A percentile compares a stretch with the other conserved stretches of the same genome.
These are phyloP conservation scores for Nothocercus julius DNA, from an alignment of 2,113 vertebrate genomes.

Conservation along the genomic window DNA sequence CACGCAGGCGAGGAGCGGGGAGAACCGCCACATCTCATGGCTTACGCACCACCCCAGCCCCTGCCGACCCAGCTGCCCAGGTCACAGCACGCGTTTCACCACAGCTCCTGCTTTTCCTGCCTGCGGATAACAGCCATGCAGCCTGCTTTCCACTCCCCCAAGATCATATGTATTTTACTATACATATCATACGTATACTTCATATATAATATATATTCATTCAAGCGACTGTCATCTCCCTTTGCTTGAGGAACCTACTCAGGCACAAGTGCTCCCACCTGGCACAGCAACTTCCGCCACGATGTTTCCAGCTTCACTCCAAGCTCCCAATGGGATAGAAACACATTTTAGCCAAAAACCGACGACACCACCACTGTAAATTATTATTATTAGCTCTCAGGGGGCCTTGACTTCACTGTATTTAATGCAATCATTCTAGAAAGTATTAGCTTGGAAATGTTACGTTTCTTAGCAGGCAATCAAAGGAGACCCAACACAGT, in stretches of 20 bases:
- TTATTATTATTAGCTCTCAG: not conserved
- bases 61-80: too few relatives aligned
- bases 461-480: not conserved
- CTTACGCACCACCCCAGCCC: not conserved
- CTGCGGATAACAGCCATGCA: not conserved
- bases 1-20: not conserved
- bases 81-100: too few relatives aligned
- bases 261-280: not conserved
- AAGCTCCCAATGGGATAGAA: not conserved
- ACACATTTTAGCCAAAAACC: not conserved
- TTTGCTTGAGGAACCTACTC: not conserved
- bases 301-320: not conserved
- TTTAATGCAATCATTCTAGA: not conserved
- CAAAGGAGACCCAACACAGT: not conserved
- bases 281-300: not conserved
- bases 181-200: too few relatives aligned
- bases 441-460: not conserved
- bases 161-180: too few relatives aligned
- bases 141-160: not conserved
- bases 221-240: not conserved
- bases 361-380: not conserved
- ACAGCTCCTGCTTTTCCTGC: too few relatives aligned
- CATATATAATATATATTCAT: not conserved
- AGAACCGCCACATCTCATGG: not conserved
- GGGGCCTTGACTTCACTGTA: not conserved